Conservation (phyloP, 2,113 vertebrate genomes). For the Phyllopteryx taeniolatus region DNA sequence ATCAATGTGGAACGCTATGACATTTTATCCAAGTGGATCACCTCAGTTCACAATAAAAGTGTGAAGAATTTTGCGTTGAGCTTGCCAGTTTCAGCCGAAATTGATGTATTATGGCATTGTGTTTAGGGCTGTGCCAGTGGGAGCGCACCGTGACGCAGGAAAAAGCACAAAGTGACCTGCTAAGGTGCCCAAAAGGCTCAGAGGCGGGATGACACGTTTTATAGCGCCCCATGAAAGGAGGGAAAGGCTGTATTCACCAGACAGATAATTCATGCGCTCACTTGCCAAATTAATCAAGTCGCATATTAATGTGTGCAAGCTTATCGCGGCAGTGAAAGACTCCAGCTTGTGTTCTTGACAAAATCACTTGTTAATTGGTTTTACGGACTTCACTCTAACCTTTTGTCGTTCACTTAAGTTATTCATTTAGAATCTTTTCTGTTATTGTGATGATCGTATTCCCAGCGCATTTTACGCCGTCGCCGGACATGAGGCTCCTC, state of each 20-base stretch:
- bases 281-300: slow-evolving; percentile 62
- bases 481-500: not conserved
- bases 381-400: slow-evolving; percentile 48
- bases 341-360: slow-evolving; percentile 62
- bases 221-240: slow-evolving; percentile 40
- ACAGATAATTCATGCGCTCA: slow-evolving; percentile 53
- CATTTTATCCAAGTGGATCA: not conserved
- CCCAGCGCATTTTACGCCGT: slow-evolving; percentile 31
- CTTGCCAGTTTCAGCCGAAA: not conserved
- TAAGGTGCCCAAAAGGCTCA: slow-evolving; percentile 44
- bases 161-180: slow-evolving; percentile 57
- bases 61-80: not conserved
- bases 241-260: slow-evolving; percentile 47
- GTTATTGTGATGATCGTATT: slow-evolving; percentile 42
- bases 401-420: slow-evolving; percentile 55
- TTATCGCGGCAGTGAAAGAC: slow-evolving; percentile 60
- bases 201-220: slow-evolving; percentile 54
- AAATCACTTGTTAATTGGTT: slow-evolving; percentile 59
- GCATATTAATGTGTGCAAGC: slow-evolving; percentile 34
- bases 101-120: not conserved
- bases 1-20: not conserved
- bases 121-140: not conserved
- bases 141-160: not conserved
- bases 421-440: slow-evolving; percentile 44
- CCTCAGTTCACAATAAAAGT: not conserved